Percentiles rank a stretch among this genome's conserved stretches.
Evolutionary conservation across 2,888 invertebrate species (phyloP).

Genomic region (Lydus trimaculatus): DNA sequence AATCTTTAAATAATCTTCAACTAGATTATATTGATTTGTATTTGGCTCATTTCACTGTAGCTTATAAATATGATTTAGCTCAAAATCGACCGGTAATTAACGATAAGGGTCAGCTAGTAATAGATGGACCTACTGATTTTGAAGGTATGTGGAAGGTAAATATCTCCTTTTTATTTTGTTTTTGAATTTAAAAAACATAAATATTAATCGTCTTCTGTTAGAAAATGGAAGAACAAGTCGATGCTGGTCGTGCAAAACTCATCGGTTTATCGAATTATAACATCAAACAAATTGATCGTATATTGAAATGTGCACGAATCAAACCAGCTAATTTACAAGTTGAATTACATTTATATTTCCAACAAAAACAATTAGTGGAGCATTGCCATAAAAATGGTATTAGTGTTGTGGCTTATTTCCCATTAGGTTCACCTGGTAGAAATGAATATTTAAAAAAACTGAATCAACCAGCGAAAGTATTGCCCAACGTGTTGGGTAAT

Average conservation of each 20-base stretch:
- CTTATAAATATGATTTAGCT: slow-evolving; percentile 24
- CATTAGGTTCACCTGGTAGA: slow-evolving; percentile 58
- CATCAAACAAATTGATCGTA: too few relatives aligned
- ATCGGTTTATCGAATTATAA: too few relatives aligned
- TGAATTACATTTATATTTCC: slow-evolving; percentile 66
- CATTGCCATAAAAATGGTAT: slow-evolving; percentile 58
- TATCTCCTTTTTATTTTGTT: background rate
- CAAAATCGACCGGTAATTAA: background rate
- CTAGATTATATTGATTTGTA: slow-evolving; percentile 47
- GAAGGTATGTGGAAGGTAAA: slow-evolving; percentile 39
- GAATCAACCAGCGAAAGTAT: slow-evolving; percentile 17
- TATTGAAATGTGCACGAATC: too few relatives aligned
- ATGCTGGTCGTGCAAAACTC: too few relatives aligned
- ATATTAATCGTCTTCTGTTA: slow-evolving; percentile 19
- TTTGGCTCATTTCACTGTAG: slow-evolving; percentile 44
- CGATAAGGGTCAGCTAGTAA: background rate
- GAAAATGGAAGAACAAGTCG: too few relatives aligned
- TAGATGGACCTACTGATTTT: slow-evolving; percentile 49
- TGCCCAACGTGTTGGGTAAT: slow-evolving; percentile 36
- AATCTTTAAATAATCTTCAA: slow-evolving; percentile 40
- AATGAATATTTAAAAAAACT: slow-evolving; percentile 55
- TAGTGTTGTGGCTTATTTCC: slow-evolving; percentile 62
- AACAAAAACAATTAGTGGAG: slow-evolving; percentile 57
- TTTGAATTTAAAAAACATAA: slow-evolving; percentile 7
- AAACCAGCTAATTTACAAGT: slow-evolving; percentile 71